phyloP scores from a whole-genome alignment of 2,113 vertebrate species.

The Mormyrus lacerda region DNA sequence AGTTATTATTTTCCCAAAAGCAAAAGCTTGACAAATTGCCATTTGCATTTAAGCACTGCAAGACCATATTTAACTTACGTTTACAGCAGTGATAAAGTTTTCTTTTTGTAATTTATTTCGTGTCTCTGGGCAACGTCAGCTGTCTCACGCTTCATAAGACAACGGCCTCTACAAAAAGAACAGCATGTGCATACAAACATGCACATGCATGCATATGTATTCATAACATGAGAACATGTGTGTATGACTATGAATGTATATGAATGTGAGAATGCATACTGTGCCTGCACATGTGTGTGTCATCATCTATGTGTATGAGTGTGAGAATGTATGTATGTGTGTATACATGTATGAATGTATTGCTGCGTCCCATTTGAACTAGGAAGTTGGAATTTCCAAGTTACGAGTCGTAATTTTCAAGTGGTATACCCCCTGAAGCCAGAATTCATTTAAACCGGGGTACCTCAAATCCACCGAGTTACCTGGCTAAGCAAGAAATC shows the following conservation, averaged over 20 bases:
- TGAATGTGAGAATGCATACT: conserved; percentile 26
- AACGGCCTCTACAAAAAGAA: conserved; percentile 48
- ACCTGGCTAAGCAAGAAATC: background rate
- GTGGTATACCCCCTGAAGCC: background rate
- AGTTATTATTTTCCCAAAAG: background rate
- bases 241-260: conserved; percentile 30
- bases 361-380: background rate
- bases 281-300: background rate
- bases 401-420: background rate
- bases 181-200: conserved; percentile 30
- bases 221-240: conserved; percentile 48
- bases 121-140: conserved; percentile 48
- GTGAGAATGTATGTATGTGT: background rate
- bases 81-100: background rate
- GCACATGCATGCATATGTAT: background rate
- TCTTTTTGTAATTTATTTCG: conserved; percentile 34
- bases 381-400: background rate
- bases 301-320: background rate
- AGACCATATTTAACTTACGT: background rate
- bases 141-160: conserved; percentile 11
- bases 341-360: background rate
- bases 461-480: background rate
- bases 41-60: background rate
- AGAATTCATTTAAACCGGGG: background rate
- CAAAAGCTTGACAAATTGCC: background rate